Percentiles rank a stretch among this genome's conserved stretches.
Conservation (phyloP, 2,888 invertebrate genomes). For the Cheilosia soror region DNA sequence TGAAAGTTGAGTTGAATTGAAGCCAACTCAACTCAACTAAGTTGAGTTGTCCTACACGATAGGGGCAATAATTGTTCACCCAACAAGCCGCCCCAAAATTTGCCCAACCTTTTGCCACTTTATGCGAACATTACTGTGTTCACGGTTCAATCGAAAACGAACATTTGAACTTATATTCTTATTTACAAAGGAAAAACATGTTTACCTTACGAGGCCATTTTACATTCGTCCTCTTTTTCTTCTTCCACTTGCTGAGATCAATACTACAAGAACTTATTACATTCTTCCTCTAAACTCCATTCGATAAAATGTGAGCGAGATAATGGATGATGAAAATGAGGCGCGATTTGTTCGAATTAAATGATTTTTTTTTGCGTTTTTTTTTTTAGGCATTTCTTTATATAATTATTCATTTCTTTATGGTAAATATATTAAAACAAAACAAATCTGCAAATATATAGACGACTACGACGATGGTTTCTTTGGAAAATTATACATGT, state of each 20-base stretch:
- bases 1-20: too few species aligned
- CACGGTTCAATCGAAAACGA: too few species aligned
- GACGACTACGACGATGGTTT: conserved; percentile 55
- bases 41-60: too few species aligned
- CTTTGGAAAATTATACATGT: conserved; percentile 68
- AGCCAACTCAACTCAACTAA: too few species aligned
- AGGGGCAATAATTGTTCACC: background rate
- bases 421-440: conserved; percentile 44
- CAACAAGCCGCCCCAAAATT: too few species aligned
- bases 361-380: conserved; percentile 1
- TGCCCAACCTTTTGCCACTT: too few species aligned
- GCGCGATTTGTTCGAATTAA: conserved; percentile 35
- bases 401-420: conserved; percentile 20
- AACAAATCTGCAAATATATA: conserved; percentile 55
- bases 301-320: conserved; percentile 1
- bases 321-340: conserved; percentile 24
- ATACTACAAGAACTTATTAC: conserved; percentile 50
- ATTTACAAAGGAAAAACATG: too few species aligned
- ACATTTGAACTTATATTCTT: too few species aligned
- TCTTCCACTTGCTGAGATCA: conserved; percentile 61
- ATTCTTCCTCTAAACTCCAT: conserved; percentile 6
- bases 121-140: too few species aligned
- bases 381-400: conserved; percentile 12
- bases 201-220: conserved; percentile 1
- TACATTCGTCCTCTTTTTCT: background rate